Evolutionary conservation across 2,113 vertebrate genomes (phyloP).

Genomic region (Suncus etruscus): DNA sequence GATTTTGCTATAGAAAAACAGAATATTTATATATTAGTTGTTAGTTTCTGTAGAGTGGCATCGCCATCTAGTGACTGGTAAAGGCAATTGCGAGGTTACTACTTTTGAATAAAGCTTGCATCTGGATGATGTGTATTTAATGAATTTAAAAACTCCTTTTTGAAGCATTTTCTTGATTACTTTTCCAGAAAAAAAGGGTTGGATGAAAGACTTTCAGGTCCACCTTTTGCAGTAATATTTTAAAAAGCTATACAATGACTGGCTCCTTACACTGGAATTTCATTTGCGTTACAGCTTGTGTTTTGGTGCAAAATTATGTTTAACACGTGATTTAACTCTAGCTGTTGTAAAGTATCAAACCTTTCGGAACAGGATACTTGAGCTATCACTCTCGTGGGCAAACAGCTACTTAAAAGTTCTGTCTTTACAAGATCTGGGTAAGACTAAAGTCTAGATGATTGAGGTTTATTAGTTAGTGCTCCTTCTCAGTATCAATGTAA

Average conservation of each 20-base stretch:
- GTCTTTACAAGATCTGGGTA: not conserved
- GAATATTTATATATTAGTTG: not conserved
- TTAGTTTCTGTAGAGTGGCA: constrained; percentile 58
- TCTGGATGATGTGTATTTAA: not conserved
- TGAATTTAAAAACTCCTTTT: not conserved
- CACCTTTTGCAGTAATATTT: not conserved
- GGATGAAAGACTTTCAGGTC: not conserved
- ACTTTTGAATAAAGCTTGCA: not conserved
- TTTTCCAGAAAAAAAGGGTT: not conserved
- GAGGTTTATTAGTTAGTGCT: not conserved
- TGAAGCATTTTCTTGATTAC: not conserved
- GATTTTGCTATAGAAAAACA: constrained; percentile 57
- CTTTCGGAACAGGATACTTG: not conserved
- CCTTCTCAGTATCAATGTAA: not conserved
- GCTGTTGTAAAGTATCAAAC: not conserved
- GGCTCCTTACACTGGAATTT: not conserved
- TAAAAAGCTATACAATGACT: constrained; percentile 5
- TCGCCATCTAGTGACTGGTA: constrained; percentile 74
- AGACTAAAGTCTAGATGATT: not conserved
- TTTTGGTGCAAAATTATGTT: not conserved
- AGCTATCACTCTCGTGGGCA: not conserved
- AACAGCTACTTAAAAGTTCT: not conserved
- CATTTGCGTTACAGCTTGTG: not conserved
- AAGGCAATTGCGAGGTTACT: not conserved
- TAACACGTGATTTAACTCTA: not conserved